Conservation (phyloP, 2,888 invertebrate genomes). For the Xestia sexstrigata region DNA sequence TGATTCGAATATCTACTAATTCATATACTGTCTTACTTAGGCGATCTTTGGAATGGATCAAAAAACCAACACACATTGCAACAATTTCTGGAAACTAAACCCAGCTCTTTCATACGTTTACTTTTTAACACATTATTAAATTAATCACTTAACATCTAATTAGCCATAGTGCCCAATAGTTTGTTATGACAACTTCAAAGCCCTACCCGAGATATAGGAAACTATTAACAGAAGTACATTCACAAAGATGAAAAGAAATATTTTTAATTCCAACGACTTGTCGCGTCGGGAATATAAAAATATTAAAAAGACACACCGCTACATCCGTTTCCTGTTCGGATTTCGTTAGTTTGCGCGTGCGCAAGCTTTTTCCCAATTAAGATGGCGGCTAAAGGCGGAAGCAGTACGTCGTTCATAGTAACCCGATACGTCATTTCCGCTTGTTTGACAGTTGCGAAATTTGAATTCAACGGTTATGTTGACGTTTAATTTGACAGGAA, state of each 20-base stretch:
- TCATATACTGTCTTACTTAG: not conserved
- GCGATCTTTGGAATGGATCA: not conserved
- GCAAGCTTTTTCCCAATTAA: conserved; percentile 76
- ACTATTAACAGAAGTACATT: conserved; percentile 75
- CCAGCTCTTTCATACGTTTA: not conserved
- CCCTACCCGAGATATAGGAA: conserved; percentile 75
- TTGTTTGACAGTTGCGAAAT: conserved; percentile 69
- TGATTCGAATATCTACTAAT: not conserved
- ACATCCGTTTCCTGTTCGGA: conserved; percentile 87
- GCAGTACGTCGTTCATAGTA: conserved; percentile 66
- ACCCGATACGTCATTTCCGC: conserved; percentile 66
- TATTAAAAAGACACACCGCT: conserved; percentile 86
- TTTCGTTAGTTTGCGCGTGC: conserved; percentile 73
- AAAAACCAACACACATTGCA: not conserved
- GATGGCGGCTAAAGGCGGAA: conserved; percentile 75
- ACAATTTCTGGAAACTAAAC: not conserved
- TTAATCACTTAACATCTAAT: conserved; percentile 67
- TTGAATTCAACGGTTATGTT: conserved; percentile 61
- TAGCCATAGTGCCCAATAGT: conserved; percentile 66
- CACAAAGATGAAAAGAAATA: conserved; percentile 84
- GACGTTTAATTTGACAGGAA: conserved; percentile 59
- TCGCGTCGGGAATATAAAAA: conserved; percentile 84
- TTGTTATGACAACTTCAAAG: conserved; percentile 80
- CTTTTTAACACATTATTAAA: conserved; percentile 24
- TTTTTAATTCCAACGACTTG: conserved; percentile 84